phyloP scores from a whole-genome alignment of 2,113 vertebrate genomes.

The Notarius quadriscutis region DNA sequence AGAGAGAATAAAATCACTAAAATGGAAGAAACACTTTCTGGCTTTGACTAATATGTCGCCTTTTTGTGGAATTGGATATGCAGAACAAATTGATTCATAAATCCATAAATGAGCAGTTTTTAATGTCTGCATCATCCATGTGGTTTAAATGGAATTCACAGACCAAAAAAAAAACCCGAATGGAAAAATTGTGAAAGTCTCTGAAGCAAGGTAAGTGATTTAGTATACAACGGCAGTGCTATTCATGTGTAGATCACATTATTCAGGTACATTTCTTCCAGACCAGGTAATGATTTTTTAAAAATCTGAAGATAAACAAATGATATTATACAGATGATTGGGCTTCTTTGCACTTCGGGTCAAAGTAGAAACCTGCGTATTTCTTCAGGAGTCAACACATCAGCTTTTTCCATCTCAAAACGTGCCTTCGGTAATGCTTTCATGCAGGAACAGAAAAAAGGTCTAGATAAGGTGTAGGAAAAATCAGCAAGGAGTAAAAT shows the following conservation, averaged over 20 bases:
- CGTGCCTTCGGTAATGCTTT: slow-evolving; percentile 2
- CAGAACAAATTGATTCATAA: slow-evolving; percentile 70
- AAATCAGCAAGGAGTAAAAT: slow-evolving; percentile 28
- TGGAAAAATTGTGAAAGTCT: slow-evolving; percentile 39
- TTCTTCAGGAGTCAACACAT: slow-evolving; percentile 6
- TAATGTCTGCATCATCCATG: slow-evolving; percentile 60
- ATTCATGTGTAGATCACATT: slow-evolving; percentile 42
- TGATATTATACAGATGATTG: slow-evolving; percentile 26
- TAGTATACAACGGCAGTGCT: slow-evolving; percentile 43
- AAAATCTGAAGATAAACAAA: neutral
- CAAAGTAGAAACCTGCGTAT: slow-evolving; percentile 13
- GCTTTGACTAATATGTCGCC: slow-evolving; percentile 52
- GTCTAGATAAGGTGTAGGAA: neutral
- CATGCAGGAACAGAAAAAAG: slow-evolving; percentile 13
- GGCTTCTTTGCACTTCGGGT: slow-evolving; percentile 20
- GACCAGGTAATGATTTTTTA: slow-evolving; percentile 24
- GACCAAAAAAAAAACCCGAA: slow-evolving; percentile 30
- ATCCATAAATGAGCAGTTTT: slow-evolving; percentile 71
- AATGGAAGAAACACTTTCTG: slow-evolving; percentile 1
- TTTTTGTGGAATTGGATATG: slow-evolving; percentile 64
- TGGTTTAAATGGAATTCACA: slow-evolving; percentile 67
- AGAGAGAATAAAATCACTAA: neutral
- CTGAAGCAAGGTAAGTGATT: slow-evolving; percentile 41
- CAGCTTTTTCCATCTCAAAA: neutral
- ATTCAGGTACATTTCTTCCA: slow-evolving; percentile 30